phyloP scores from a whole-genome alignment of 2,797 vertebrate genomes.

The Lepus townsendii region DNA sequence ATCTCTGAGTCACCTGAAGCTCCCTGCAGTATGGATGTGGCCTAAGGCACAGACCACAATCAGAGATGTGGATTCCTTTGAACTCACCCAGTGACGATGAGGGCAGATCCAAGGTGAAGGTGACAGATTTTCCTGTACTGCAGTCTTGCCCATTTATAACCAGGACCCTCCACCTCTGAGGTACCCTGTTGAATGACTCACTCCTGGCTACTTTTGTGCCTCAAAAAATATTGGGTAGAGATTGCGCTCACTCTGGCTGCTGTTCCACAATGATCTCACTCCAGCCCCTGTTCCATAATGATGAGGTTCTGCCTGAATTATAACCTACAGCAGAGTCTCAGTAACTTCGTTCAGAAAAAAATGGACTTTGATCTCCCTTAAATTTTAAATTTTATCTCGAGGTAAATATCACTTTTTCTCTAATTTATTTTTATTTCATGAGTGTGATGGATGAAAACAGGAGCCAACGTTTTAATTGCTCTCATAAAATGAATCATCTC shows the following conservation, averaged over 20 bases:
- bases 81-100: constrained; percentile 68
- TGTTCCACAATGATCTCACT: constrained; percentile 80
- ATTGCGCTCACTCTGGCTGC: constrained; percentile 74
- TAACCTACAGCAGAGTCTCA: constrained; percentile 72
- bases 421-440: constrained; percentile 67
- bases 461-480: constrained; percentile 74
- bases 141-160: constrained; percentile 69
- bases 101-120: constrained; percentile 70
- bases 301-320: constrained; percentile 82
- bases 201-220: constrained; percentile 72
- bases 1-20: constrained; percentile 57
- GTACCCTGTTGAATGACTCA: constrained; percentile 81
- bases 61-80: constrained; percentile 68
- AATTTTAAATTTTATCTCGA: constrained; percentile 69
- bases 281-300: constrained; percentile 80
- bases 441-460: constrained; percentile 71
- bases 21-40: constrained; percentile 37
- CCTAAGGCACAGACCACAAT: constrained; percentile 26
- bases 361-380: constrained; percentile 74
- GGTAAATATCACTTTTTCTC: constrained; percentile 74
- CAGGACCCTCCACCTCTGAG: constrained; percentile 79
- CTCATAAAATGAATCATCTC: constrained; percentile 81
- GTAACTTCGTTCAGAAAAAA: constrained; percentile 77
- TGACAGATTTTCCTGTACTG: constrained; percentile 56
- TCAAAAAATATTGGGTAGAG: constrained; percentile 82